A percentile compares a stretch with the other conserved stretches of the same genome.
Evolutionary conservation across 1,140 invertebrate species (phyloP).

Genomic region (Drosophila lacertosa): DNA sequence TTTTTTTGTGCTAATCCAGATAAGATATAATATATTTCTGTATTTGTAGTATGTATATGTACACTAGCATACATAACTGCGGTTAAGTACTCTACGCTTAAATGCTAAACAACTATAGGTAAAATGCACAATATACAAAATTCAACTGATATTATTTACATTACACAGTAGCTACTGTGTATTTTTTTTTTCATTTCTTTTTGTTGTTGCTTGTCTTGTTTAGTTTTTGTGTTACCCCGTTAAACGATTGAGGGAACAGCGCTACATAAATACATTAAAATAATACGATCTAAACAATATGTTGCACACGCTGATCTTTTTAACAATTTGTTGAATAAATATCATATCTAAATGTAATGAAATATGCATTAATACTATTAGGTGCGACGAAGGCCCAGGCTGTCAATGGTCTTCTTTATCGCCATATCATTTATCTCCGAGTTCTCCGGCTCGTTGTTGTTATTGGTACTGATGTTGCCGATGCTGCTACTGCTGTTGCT

Average conservation of each 20-base stretch:
- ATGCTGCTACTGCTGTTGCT: neutral
- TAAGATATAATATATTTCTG: constrained; percentile 22
- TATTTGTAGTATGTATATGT: constrained; percentile 19
- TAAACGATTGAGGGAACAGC: neutral
- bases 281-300: constrained; percentile 28
- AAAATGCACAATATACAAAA: constrained; percentile 45
- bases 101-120: constrained; percentile 38
- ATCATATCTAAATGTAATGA: constrained; percentile 24
- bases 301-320: constrained; percentile 40
- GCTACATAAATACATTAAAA: constrained; percentile 2
- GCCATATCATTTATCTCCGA: constrained; percentile 30
- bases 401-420: constrained; percentile 39
- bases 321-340: constrained; percentile 37
- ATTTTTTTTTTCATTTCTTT: constrained; percentile 3
- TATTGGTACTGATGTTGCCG: constrained; percentile 3
- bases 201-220: neutral
- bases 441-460: constrained; percentile 20
- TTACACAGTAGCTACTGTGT: constrained; percentile 10
- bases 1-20: constrained; percentile 1
- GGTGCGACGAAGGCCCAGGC: constrained; percentile 35
- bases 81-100: constrained; percentile 42
- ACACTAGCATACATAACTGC: constrained; percentile 18
- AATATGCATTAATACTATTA: constrained; percentile 4
- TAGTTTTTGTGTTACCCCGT: too few relatives aligned
- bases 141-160: constrained; percentile 49